Evolutionary conservation across 2,797 vertebrate genomes (phyloP).

Genomic region (Botia almorhae): DNA sequence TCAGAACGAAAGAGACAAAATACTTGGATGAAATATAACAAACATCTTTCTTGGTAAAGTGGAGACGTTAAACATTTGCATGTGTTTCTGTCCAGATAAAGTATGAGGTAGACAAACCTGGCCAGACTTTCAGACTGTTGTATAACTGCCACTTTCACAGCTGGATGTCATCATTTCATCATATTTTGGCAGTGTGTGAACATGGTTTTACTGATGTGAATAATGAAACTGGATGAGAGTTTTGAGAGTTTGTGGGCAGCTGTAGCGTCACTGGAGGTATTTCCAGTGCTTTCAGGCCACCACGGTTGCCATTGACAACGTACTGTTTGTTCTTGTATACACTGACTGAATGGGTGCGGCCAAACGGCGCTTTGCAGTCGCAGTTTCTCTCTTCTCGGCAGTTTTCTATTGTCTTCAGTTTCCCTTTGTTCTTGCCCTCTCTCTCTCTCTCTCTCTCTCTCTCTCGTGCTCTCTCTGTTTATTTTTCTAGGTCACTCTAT

Average conservation of each 20-base stretch:
- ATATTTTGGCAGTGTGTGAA: background rate
- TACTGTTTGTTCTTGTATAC: slow-evolving; percentile 64
- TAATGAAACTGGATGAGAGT: background rate
- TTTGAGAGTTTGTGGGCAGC: slow-evolving; percentile 46
- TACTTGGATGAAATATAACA: too few relatives aligned
- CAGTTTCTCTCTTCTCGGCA: background rate
- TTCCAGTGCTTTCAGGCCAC: slow-evolving; percentile 46
- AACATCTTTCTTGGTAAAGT: too few relatives aligned
- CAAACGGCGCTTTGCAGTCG: background rate
- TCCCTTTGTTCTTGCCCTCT: background rate
- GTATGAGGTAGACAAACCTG: background rate
- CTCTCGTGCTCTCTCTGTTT: too few relatives aligned
- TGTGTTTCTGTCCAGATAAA: background rate
- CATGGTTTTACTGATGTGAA: background rate
- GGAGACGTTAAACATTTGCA: too few relatives aligned
- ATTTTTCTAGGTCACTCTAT: background rate
- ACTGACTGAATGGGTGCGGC: slow-evolving; percentile 30
- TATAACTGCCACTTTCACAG: background rate
- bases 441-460: background rate
- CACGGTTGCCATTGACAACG: slow-evolving; percentile 58
- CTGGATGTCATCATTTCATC: background rate
- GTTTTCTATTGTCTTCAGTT: background rate
- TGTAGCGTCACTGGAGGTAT: slow-evolving; percentile 25
- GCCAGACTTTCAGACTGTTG: background rate
- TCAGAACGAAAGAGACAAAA: too few relatives aligned